Evolutionary conservation across 2,888 invertebrate species (phyloP), one percentile per base, ranked within the genome.

Genomic region (Brachylomia viminalis): DNA sequence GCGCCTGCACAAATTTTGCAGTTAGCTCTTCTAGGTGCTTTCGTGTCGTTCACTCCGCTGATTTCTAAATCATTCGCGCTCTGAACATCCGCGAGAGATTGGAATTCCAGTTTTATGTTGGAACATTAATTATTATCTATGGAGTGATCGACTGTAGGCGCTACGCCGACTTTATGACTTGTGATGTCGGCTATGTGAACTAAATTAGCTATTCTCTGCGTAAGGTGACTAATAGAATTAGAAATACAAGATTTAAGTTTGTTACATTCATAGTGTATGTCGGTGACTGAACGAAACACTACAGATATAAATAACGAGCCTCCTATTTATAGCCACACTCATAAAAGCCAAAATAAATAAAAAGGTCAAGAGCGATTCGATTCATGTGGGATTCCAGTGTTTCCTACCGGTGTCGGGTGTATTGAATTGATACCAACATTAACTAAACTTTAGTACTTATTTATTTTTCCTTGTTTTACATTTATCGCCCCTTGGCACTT

Each of bases 51-150:
- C 91, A 91, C 89, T 92, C 88, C 85, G 83, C 91, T 91, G 94
- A 92, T 95, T 95, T 95, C 94, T 94, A 93, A 93, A 91, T 87
- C 90, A 89, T 89, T 88, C 88, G 90, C 88, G 89, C 84, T 87
- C 83, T 87, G 86, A 92, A 91, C 91, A 94, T 93, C 93, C 94
- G 94, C 89, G 94, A 94, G 92, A 93, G 91, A 94, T 93, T 92
- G 91, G 90, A 93, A 94, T 93, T 92, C 90, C 89, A 91, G 89
- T 93, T 93, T 91, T 90, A 90, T 89, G 89, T 90, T 86, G 88
- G 90, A 88, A 90, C 87, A 88, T 90, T 91, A 90, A 92, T 92
- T 90, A 89, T 38, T 90, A 77, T 70, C 65, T 84, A 87, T 84
- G 70, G 77, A 77, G 75, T 88, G 77, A 82, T 83, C 74, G 75